phyloP scores from a whole-genome alignment of 2,113 vertebrate species.

The Nerophis lumbriciformis region DNA sequence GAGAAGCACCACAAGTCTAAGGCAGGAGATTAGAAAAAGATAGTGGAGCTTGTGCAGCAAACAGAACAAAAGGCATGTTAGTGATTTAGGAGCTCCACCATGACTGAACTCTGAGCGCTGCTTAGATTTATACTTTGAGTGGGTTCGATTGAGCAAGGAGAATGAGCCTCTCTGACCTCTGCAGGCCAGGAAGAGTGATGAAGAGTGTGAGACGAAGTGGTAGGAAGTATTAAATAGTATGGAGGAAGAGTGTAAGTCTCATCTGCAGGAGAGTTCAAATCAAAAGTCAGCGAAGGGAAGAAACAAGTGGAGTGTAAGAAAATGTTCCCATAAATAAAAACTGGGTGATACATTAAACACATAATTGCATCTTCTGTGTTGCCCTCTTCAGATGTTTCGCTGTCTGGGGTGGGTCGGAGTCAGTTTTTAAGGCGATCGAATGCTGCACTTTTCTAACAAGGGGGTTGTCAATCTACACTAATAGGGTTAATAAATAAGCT shows the following conservation, averaged over 20 bases:
- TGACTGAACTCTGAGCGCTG: constrained; percentile 13
- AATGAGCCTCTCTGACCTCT: constrained; percentile 32
- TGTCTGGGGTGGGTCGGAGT: neutral
- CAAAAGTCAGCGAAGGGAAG: constrained; percentile 21
- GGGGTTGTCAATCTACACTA: too few species aligned
- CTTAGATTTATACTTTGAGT: constrained; percentile 27
- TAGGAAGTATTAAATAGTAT: constrained; percentile 5
- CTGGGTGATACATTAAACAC: constrained; percentile 12
- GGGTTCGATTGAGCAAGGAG: constrained; percentile 37
- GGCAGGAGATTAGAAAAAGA: constrained; percentile 24
- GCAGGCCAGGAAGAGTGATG: constrained; percentile 27
- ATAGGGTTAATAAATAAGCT: neutral
- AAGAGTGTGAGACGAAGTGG: constrained; percentile 12
- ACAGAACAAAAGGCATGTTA: constrained; percentile 21
- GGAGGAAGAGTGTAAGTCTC: constrained; percentile 2
- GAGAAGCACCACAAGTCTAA: constrained; percentile 11
- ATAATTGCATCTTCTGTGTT: neutral
- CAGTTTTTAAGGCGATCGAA: neutral
- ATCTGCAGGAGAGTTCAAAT: constrained; percentile 11
- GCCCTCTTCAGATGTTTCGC: neutral
- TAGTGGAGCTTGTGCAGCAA: constrained; percentile 18
- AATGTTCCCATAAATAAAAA: neutral
- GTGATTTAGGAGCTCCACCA: constrained; percentile 25
- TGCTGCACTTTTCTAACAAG: neutral
- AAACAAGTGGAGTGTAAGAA: constrained; percentile 8